These are phyloP conservation scores for Rutpela maculata DNA, from an alignment of 2,888 invertebrate species.

Conservation along the genomic window DNA sequence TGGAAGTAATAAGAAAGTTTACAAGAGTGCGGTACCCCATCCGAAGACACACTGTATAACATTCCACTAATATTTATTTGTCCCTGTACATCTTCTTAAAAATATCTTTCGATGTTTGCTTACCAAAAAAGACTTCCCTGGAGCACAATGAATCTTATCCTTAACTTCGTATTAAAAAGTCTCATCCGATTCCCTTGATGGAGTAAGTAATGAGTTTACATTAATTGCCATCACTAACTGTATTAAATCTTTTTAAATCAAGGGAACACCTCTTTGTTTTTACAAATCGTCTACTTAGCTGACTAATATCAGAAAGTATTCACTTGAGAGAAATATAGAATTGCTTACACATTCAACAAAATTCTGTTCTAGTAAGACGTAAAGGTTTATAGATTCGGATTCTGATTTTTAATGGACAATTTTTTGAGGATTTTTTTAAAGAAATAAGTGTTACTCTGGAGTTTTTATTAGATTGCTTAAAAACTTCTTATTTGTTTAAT, in stretches of 20 bases:
- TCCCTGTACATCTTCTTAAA: no score
- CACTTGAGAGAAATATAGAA: background rate
- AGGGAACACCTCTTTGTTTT: conserved; percentile 2
- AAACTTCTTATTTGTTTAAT: no score
- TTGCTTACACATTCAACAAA: background rate
- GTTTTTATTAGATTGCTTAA: no score
- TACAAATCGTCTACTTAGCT: conserved; percentile 2
- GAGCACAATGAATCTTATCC: background rate
- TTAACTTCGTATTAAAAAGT: background rate
- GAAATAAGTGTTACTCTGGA: no score
- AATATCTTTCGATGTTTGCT: background rate
- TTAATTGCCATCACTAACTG: conserved; percentile 10
- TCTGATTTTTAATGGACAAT: no score
- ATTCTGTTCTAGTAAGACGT: no score
- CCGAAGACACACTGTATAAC: no score
- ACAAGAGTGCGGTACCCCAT: no score
- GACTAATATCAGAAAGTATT: conserved; percentile 7
- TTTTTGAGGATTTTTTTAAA: no score
- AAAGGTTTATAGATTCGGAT: no score
- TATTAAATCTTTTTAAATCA: conserved; percentile 9
- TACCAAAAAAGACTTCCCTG: background rate
- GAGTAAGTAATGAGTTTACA: conserved; percentile 13
- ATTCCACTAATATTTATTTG: no score
- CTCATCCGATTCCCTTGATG: background rate
- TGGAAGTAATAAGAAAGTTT: no score